Percentiles rank a stretch among this genome's conserved stretches.
phyloP scores from a whole-genome alignment of 1,140 invertebrate species.

The Cotesia typhae region DNA sequence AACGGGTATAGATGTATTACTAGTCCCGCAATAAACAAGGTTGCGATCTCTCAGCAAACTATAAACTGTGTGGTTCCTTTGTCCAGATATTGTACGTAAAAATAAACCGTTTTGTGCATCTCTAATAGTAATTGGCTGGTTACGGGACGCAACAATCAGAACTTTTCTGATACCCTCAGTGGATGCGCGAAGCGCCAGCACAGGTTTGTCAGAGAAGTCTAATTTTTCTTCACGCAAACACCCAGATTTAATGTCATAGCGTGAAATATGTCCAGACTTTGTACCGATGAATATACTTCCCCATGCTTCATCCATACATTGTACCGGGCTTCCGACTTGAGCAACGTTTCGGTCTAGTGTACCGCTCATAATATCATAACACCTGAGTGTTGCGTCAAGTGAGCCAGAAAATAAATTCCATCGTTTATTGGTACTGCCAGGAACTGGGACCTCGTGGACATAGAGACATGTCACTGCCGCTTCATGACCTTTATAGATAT shows the following conservation, averaged over 20 bases:
- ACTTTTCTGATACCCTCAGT: constrained; percentile 74
- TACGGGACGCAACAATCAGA: constrained; percentile 72
- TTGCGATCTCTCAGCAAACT: constrained; percentile 72
- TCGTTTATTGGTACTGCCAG: constrained; percentile 52
- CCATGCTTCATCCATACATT: constrained; percentile 72
- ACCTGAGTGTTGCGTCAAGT: constrained; percentile 69
- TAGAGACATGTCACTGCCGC: constrained; percentile 70
- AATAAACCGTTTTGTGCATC: constrained; percentile 73
- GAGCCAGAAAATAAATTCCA: constrained; percentile 69
- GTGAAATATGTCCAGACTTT: constrained; percentile 69
- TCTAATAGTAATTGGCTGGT: constrained; percentile 72
- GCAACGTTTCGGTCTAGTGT: constrained; percentile 63
- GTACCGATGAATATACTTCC: constrained; percentile 71
- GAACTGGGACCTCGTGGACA: constrained; percentile 50
- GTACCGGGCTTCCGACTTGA: constrained; percentile 69
- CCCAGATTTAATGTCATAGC: constrained; percentile 70
- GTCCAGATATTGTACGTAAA: constrained; percentile 69
- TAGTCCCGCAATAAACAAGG: constrained; percentile 75
- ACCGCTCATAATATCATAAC: constrained; percentile 69
- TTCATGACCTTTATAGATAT: constrained; percentile 64
- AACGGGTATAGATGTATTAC: constrained; percentile 71
- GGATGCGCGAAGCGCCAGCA: constrained; percentile 73
- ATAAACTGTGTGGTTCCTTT: constrained; percentile 72
- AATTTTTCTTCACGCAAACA: constrained; percentile 67
- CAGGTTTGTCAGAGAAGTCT: constrained; percentile 70